Base-by-base conservation (phyloP, 2,888 invertebrate genomes). In the Lucinisca nassula region DNA sequence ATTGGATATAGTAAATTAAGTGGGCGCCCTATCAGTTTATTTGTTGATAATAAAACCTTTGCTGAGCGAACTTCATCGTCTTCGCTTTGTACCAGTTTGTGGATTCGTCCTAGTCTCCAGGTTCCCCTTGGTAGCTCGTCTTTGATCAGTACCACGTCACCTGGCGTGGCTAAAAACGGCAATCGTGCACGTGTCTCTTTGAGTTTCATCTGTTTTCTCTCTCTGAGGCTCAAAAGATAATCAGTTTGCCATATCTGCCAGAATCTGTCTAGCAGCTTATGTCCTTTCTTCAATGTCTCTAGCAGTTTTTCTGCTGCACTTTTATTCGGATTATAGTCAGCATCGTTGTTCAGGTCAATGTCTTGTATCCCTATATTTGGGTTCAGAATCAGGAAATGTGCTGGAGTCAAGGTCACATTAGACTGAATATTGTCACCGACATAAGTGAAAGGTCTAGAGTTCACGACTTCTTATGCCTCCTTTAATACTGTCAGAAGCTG, bases 71-170 rank as follows among this genome's bases (percentile, higher is more conserved):
- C 24, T 30, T 67, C 14, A 2, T 27, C 40, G n/a, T 67, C 79
- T 38, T 12, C n/a, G 30, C 79, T 79, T 12, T 35, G 30, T 67
- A 58, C n/a, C 45, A 81, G 58, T 14, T 51, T 51, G 21, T 17
- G 8, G 21, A 81, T 55, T 74, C 51, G 45, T 14, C 81, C 81
- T 6, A 81, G 45, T 72, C 67, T 70, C 79, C 79, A 81, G 27
- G 27, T 32, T 32, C 81, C 81, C n/a, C 73, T 40, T 2, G 81
- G 81, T 37, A 74, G 32, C 30, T 74, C 74, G 21, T 81, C 81
- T 40, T 81, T 81, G 21, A 81, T 81, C 17, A 81, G 24, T 6
- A 81, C 74, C 8, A 81, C 45, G 40, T 74, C 74, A 58, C 81
- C 74, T 1, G 35, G n/a, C 21, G 24, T 67, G 3, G 79, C 61